Evolutionary conservation across 2,797 vertebrate genomes (phyloP).

Genomic region (Chaunax sp.): DNA sequence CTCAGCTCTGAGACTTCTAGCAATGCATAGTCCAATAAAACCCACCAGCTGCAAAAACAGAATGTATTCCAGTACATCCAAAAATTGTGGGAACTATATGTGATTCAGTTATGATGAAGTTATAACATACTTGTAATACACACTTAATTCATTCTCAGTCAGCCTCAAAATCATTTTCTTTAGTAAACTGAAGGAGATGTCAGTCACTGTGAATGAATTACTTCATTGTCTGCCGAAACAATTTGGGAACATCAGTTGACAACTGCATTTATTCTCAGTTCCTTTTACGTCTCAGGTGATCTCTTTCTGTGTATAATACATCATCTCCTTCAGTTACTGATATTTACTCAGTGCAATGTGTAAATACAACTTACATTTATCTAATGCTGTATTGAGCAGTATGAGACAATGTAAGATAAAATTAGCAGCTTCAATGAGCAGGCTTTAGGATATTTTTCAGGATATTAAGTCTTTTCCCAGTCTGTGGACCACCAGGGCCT

Average conservation of each 20-base stretch:
- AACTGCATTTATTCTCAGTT: constrained; percentile 18
- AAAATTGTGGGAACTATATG: neutral
- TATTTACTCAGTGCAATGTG: neutral
- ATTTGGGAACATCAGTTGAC: neutral
- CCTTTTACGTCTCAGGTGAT: constrained; percentile 38
- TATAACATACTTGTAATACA: constrained; percentile 8
- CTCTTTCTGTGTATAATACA: neutral
- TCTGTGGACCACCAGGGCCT: neutral
- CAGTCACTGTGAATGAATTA: constrained; percentile 5
- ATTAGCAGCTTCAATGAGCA: neutral
- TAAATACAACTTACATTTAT: neutral
- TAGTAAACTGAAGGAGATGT: neutral
- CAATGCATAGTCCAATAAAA: constrained; percentile 41
- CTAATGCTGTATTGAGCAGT: neutral
- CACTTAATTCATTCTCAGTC: constrained; percentile 17
- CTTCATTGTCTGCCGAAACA: constrained; percentile 11
- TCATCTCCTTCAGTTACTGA: constrained; percentile 7
- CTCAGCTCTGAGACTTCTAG: constrained; percentile 16
- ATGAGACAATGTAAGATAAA: neutral
- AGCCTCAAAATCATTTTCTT: neutral
- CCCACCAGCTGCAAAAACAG: constrained; percentile 33
- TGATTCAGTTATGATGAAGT: constrained; percentile 15
- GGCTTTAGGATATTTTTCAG: constrained; percentile 1
- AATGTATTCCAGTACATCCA: constrained; percentile 30
- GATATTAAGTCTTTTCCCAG: constrained; percentile 1